phyloP scores from a whole-genome alignment of 2,113 vertebrate species.

The Protobothrops flavoviridis region DNA sequence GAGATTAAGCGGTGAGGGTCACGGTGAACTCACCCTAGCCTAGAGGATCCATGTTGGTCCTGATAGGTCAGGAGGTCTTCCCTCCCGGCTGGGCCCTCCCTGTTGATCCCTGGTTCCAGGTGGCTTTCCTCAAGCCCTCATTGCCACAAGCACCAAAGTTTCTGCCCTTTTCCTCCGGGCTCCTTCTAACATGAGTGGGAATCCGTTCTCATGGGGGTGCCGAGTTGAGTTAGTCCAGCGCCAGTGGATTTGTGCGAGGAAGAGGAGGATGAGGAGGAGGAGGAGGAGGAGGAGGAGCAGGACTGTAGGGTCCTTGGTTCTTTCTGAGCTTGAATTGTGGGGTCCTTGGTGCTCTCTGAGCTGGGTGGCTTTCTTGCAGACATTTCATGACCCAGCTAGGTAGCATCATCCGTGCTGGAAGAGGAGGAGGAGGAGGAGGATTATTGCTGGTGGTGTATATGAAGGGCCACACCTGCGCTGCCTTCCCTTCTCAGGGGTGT shows the following conservation, averaged over 20 bases:
- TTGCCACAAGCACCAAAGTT: neutral
- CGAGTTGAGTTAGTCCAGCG: neutral
- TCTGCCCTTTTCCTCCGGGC: neutral
- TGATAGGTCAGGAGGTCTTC: too few relatives aligned
- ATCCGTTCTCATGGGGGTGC: neutral
- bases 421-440: neutral
- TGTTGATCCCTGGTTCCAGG: neutral
- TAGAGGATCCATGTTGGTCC: too few relatives aligned
- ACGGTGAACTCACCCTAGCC: too few relatives aligned
- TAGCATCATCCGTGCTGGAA: too few relatives aligned
- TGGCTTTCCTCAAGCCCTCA: neutral
- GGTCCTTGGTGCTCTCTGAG: too few relatives aligned
- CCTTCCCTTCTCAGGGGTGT: conserved; percentile 71
- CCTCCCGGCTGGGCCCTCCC: too few relatives aligned
- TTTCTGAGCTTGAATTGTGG: too few relatives aligned
- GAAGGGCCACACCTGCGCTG: neutral
- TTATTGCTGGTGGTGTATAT: fast-evolving
- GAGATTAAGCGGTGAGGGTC: too few relatives aligned
- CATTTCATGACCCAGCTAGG: too few relatives aligned
- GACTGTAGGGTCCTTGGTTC: too few relatives aligned
- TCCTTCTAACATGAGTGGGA: neutral
- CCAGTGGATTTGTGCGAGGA: too few relatives aligned
- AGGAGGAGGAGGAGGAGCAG: neutral
- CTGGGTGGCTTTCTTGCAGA: too few relatives aligned
- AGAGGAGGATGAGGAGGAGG: neutral